Evolutionary conservation across 2,888 invertebrate species (phyloP).

Genomic region (Stegophylla sp.): DNA sequence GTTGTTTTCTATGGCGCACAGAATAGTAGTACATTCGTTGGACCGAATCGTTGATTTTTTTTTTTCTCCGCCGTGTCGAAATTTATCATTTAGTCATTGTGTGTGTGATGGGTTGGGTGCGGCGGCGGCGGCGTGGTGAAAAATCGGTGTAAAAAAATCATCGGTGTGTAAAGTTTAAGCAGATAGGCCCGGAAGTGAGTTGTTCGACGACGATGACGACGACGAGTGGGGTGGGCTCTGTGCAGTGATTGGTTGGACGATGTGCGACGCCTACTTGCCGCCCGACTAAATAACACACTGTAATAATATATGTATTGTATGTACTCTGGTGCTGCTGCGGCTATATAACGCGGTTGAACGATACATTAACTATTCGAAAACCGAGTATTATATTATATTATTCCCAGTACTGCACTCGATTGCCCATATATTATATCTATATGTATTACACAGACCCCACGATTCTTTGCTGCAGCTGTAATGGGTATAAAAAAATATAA

Average conservation of each 20-base stretch:
- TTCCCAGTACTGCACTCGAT: no score
- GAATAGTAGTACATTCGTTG: conserved; percentile 35
- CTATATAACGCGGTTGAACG: neutral
- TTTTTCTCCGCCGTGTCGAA: conserved; percentile 49
- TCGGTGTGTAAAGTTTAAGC: conserved; percentile 54
- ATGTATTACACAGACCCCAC: no score
- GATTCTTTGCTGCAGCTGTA: no score
- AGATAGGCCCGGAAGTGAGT: conserved; percentile 54
- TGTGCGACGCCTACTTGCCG: conserved; percentile 54
- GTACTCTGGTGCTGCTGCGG: no score
- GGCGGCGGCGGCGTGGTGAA: conserved; percentile 48
- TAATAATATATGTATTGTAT: no score
- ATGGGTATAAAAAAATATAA: no score
- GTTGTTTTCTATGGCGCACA: conserved; percentile 45
- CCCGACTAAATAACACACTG: conserved; percentile 19
- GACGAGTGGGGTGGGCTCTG: conserved; percentile 44
- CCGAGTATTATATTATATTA: neutral
- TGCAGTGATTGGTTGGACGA: conserved; percentile 49
- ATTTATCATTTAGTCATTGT: conserved; percentile 51
- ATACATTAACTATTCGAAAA: neutral
- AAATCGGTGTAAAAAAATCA: conserved; percentile 57
- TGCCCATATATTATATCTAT: no score
- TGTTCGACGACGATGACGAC: conserved; percentile 35
- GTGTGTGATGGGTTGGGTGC: conserved; percentile 50
- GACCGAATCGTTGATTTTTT: conserved; percentile 52